Evolutionary conservation across 2,888 invertebrate species (phyloP).

Genomic region (Diadegma fenestrale): DNA sequence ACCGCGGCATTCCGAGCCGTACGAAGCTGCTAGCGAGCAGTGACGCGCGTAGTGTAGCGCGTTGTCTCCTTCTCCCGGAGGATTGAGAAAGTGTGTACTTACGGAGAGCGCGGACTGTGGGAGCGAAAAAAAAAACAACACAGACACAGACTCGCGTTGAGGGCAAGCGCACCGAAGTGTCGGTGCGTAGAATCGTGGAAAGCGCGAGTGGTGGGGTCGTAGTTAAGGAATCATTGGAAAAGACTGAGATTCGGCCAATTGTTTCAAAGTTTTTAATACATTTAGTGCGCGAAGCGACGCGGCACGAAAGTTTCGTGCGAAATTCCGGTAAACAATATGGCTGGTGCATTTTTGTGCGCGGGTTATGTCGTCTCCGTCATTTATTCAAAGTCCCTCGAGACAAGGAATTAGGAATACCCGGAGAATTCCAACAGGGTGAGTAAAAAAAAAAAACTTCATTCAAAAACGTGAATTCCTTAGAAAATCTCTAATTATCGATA

Average conservation of each 20-base stretch:
- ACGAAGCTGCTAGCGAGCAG: neutral
- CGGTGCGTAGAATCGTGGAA: slow-evolving; percentile 7
- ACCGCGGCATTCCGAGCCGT: slow-evolving; percentile 43
- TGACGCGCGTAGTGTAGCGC: slow-evolving; percentile 7
- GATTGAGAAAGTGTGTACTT: slow-evolving; percentile 30
- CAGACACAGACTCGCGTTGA: neutral
- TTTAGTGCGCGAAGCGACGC: slow-evolving; percentile 39
- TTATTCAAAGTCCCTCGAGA: slow-evolving; percentile 67
- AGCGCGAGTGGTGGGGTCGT: slow-evolving; percentile 13
- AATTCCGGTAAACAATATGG: slow-evolving; percentile 80
- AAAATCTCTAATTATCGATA: neutral
- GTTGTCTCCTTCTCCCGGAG: neutral
- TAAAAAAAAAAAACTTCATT: neutral
- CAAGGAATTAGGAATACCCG: slow-evolving; percentile 51
- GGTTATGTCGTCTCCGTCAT: slow-evolving; percentile 78
- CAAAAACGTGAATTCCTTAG: neutral
- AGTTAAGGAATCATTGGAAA: neutral
- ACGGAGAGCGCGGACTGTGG: slow-evolving; percentile 2
- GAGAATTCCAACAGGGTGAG: slow-evolving; percentile 59
- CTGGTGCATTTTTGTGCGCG: slow-evolving; percentile 78
- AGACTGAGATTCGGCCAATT: neutral
- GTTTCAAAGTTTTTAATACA: neutral
- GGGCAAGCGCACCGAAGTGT: slow-evolving; percentile 30
- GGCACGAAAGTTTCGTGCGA: slow-evolving; percentile 51
- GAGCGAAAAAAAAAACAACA: slow-evolving; percentile 10